Conservation (phyloP, 2,888 invertebrate genomes). For the Eudemis profundana region DNA sequence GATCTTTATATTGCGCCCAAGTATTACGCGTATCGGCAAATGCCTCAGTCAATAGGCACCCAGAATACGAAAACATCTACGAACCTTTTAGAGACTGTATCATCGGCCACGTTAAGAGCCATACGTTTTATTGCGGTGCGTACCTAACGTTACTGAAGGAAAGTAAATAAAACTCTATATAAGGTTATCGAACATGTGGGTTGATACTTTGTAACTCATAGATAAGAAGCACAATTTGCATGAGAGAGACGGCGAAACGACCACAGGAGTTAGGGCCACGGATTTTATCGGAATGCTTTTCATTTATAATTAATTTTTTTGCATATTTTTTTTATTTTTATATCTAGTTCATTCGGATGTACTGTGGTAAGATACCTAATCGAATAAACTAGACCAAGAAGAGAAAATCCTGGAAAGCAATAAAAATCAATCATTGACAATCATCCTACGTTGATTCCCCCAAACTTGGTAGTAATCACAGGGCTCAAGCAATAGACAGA, state of each 20-base stretch:
- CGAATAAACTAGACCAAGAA: conserved; percentile 7
- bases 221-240: too few relatives aligned
- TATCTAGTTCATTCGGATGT: too few relatives aligned
- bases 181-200: too few relatives aligned
- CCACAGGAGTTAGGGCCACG: too few relatives aligned
- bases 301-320: too few relatives aligned
- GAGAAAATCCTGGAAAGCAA: conserved; percentile 31
- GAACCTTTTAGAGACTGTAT: conserved; percentile 33
- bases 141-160: neutral
- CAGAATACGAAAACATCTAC: conserved; percentile 37
- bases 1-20: conserved; percentile 63
- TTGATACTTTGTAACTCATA: too few relatives aligned
- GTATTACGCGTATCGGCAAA: conserved; percentile 58
- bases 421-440: conserved; percentile 45
- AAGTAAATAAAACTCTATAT: neutral
- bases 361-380: neutral
- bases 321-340: too few relatives aligned
- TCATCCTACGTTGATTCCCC: conserved; percentile 34
- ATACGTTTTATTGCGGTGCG: conserved; percentile 27
- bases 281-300: too few relatives aligned
- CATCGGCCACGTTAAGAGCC: conserved; percentile 32
- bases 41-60: conserved; percentile 46
- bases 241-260: too few relatives aligned
- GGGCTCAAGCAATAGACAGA: conserved; percentile 32
- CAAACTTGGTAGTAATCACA: conserved; percentile 38